Conservation (phyloP, 2,797 vertebrate species). For the Arnoldichthys spilopterus region DNA sequence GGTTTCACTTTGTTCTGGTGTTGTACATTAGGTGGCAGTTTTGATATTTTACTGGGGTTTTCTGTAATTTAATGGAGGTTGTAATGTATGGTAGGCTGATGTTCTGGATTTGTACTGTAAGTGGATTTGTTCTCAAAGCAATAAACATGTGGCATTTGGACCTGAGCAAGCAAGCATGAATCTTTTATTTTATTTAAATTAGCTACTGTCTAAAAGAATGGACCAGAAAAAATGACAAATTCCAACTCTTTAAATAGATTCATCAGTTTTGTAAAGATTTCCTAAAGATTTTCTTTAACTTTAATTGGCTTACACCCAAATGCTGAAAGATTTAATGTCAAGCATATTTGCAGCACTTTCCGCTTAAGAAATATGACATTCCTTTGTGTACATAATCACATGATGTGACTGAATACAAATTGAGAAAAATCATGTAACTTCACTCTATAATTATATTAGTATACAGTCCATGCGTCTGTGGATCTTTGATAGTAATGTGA, state of each 20-base stretch:
- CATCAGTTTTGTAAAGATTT: no score
- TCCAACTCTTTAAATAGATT: no score
- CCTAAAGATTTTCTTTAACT: no score
- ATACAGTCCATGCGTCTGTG: not conserved
- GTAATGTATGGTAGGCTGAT: not conserved
- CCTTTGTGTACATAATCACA: not conserved
- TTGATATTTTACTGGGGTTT: not conserved
- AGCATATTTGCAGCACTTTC: no score
- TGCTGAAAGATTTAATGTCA: no score
- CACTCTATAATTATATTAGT: not conserved
- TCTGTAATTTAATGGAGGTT: constrained; percentile 6
- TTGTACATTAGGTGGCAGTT: not conserved
- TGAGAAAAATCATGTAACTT: not conserved
- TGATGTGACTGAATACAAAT: not conserved
- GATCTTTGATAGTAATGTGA: not conserved
- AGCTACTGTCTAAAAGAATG: not conserved
- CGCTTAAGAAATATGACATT: no score
- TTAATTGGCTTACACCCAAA: no score
- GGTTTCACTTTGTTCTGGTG: not conserved
- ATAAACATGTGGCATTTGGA: no score
- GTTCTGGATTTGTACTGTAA: no score
- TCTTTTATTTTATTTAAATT: not conserved
- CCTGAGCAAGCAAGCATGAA: no score
- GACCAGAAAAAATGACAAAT: no score
- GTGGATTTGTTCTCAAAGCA: no score